Evolutionary conservation across 2,888 invertebrate genomes (phyloP).

Genomic region (Epinotia ramella): DNA sequence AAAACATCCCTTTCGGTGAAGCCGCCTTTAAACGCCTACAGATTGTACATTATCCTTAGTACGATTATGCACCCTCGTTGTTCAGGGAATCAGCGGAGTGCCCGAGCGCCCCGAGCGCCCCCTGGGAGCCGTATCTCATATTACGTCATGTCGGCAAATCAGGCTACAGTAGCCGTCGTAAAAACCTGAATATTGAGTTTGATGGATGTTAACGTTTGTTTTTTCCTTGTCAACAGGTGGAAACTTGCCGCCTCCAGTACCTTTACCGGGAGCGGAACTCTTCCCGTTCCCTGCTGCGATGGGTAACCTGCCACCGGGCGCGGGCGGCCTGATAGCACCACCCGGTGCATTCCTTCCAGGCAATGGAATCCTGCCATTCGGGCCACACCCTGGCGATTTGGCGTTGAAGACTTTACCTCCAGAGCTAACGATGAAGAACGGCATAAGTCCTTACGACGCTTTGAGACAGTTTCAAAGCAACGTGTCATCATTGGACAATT

Average conservation of each 20-base stretch:
- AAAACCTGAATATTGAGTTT: constrained; percentile 54
- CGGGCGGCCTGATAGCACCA: constrained; percentile 83
- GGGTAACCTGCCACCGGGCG: constrained; percentile 70
- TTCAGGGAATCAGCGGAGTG: constrained; percentile 82
- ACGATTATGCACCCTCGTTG: constrained; percentile 85
- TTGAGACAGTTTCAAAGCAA: constrained; percentile 78
- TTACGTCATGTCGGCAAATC: constrained; percentile 80
- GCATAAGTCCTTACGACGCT: constrained; percentile 86
- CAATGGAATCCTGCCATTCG: constrained; percentile 82
- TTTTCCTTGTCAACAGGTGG: constrained; percentile 77
- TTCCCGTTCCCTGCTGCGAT: constrained; percentile 79
- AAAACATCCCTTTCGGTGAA: constrained; percentile 85
- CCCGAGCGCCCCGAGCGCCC: constrained; percentile 75
- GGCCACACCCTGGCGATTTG: constrained; percentile 82
- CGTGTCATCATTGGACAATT: constrained; percentile 77
- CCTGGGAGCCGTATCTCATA: constrained; percentile 80
- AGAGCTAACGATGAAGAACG: constrained; percentile 82
- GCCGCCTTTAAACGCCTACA: constrained; percentile 86
- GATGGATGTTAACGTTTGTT: constrained; percentile 51
- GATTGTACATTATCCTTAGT: constrained; percentile 86
- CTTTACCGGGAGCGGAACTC: constrained; percentile 75
- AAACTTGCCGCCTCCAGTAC: constrained; percentile 70
- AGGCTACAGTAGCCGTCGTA: constrained; percentile 58
- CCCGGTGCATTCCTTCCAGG: constrained; percentile 85
- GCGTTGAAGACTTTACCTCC: constrained; percentile 79